Percentiles rank a stretch among this genome's conserved stretches.
Evolutionary conservation across 2,113 vertebrate genomes (phyloP).

Genomic region (Phainopepla nitens): DNA sequence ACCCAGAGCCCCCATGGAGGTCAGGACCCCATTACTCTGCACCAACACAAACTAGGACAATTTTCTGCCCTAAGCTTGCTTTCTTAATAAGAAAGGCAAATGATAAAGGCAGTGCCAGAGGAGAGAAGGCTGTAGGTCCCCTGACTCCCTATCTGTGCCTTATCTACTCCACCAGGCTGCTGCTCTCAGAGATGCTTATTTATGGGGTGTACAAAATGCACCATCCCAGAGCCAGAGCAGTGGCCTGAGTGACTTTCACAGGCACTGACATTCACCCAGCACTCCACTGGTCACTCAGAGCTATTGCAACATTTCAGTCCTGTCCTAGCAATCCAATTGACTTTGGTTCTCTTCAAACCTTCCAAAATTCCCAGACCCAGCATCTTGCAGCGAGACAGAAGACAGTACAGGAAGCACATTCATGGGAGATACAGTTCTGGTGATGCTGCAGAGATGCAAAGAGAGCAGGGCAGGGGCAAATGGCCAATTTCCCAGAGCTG

Average conservation of each 20-base stretch:
- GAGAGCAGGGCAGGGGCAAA: not conserved
- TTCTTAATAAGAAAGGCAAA: slow-evolving; percentile 15
- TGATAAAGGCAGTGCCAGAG: not conserved
- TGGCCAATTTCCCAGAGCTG: not conserved
- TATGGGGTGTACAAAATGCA: not conserved
- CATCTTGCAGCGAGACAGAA: not conserved
- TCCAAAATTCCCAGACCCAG: not conserved
- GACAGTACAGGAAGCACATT: accelerated
- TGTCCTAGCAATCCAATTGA: not conserved
- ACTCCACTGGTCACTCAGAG: not conserved
- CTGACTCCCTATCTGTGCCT: not conserved
- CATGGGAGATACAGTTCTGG: not conserved
- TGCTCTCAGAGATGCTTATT: not conserved
- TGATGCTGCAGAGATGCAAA: not conserved
- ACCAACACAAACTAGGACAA: not conserved
- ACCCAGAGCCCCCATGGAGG: not conserved
- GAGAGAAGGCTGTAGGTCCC: not conserved
- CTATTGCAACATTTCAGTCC: not conserved
- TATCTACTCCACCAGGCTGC: not conserved
- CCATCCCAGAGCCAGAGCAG: not conserved
- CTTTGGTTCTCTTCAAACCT: not conserved
- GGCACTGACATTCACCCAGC: not conserved
- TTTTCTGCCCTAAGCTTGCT: not conserved
- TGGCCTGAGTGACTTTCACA: not conserved
- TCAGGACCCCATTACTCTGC: slow-evolving; percentile 11